These are phyloP conservation scores for Microplitis mediator DNA, from an alignment of 1,140 invertebrate genomes.

Conservation along the genomic window DNA sequence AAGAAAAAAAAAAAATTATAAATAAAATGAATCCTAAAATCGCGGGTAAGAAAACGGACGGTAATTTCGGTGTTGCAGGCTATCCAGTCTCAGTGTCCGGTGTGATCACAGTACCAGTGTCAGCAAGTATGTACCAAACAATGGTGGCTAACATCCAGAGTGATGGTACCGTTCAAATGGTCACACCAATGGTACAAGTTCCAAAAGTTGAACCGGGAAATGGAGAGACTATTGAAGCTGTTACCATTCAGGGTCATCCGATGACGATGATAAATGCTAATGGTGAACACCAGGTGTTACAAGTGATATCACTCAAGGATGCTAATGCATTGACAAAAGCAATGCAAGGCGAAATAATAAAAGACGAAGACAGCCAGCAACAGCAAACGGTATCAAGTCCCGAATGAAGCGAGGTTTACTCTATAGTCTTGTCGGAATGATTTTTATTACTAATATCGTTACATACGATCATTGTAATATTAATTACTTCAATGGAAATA, in stretches of 20 bases:
- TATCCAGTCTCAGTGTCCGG: conserved; percentile 89
- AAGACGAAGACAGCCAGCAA: conserved; percentile 59
- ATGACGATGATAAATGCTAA: conserved; percentile 78
- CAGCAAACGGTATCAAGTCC: conserved; percentile 57
- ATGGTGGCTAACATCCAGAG: conserved; percentile 92
- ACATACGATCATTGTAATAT: not conserved
- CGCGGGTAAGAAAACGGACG: conserved; percentile 43
- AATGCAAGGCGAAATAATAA: conserved; percentile 69
- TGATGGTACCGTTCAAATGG: conserved; percentile 78
- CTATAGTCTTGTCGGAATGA: no score
- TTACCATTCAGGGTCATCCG: conserved; percentile 70
- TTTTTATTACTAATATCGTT: not conserved
- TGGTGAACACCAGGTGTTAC: conserved; percentile 77
- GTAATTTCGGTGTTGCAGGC: conserved; percentile 64
- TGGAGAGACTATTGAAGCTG: conserved; percentile 69
- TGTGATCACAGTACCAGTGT: conserved; percentile 94
- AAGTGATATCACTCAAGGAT: conserved; percentile 82
- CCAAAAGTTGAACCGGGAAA: conserved; percentile 71
- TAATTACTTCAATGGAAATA: no score
- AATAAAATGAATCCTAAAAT: conserved; percentile 25
- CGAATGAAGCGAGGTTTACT: conserved; percentile 46
- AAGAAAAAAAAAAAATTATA: conserved; percentile 8
- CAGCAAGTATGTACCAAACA: conserved; percentile 94
- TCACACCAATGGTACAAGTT: conserved; percentile 82
- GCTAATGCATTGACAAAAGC: conserved; percentile 79